phyloP scores from a whole-genome alignment of 2,113 vertebrate species.

The Tamias sibiricus region DNA sequence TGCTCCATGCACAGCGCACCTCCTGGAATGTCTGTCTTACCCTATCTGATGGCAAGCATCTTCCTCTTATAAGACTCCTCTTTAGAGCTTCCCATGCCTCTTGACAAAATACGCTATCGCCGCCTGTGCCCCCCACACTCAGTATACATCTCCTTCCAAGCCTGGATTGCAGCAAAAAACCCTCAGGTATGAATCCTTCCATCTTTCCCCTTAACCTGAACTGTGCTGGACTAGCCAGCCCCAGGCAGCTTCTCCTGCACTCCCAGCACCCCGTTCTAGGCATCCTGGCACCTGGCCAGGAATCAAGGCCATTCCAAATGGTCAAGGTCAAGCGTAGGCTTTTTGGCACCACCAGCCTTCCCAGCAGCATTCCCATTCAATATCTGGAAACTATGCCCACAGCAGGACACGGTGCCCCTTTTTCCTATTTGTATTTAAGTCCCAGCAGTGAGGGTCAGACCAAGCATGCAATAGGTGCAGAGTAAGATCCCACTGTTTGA shows the following conservation, averaged over 20 bases:
- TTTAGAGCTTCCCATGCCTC: background rate
- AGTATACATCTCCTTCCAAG: background rate
- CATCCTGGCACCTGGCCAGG: background rate
- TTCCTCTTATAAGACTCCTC: background rate
- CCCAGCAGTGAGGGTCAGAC: background rate
- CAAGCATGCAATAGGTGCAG: rapidly evolving
- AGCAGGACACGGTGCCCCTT: rapidly evolving
- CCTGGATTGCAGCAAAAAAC: background rate
- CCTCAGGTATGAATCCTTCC: background rate
- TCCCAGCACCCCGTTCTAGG: background rate
- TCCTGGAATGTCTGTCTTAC: background rate
- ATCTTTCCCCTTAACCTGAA: too few species aligned
- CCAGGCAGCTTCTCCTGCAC: background rate
- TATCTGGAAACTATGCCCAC: background rate
- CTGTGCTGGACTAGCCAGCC: background rate
- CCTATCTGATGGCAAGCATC: background rate
- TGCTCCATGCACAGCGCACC: background rate
- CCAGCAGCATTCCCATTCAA: background rate
- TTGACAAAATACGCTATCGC: background rate
- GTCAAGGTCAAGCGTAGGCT: background rate
- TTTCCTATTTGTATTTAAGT: too few species aligned
- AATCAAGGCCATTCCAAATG: background rate
- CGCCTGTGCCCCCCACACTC: too few species aligned
- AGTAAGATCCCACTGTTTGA: background rate
- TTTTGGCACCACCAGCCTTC: background rate